Conservation (phyloP, 1,140 invertebrate genomes). For the Aphidius gifuensis region DNA sequence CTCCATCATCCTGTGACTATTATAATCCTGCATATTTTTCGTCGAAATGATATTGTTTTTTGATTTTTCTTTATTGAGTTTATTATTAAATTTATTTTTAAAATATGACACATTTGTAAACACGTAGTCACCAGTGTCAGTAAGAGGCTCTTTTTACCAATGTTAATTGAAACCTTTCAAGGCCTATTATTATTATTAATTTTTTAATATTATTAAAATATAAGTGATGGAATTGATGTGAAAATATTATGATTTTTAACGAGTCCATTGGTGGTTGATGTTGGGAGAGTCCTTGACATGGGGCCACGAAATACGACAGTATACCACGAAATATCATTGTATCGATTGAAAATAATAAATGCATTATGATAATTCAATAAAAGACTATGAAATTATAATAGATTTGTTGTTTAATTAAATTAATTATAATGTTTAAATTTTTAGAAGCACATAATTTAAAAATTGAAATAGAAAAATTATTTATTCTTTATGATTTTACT, state of each 20-base stretch:
- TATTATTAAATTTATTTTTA: neutral
- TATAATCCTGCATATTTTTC: neutral
- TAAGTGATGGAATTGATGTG: too few species aligned
- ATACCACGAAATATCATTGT: conserved; percentile 55
- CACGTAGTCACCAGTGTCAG: conserved; percentile 14
- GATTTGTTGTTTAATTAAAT: conserved; percentile 1
- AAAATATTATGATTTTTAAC: too few species aligned
- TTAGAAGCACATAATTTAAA: too few species aligned
- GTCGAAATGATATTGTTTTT: neutral
- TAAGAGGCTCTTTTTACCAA: conserved; percentile 2
- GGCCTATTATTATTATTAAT: too few species aligned
- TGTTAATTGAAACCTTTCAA: neutral
- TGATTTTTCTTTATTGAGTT: neutral
- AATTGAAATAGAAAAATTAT: too few species aligned
- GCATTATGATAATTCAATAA: conserved; percentile 56
- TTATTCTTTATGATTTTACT: too few species aligned
- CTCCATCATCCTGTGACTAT: conserved; percentile 5
- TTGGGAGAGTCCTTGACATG: conserved; percentile 35
- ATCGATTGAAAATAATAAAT: conserved; percentile 43
- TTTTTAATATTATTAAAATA: too few species aligned
- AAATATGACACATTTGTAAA: conserved; percentile 16
- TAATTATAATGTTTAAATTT: too few species aligned
- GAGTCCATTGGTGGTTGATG: neutral
- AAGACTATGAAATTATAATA: conserved; percentile 46
- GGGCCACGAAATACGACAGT: conserved; percentile 41